phyloP scores from a whole-genome alignment of 2,888 invertebrate genomes.

The Ochlodes sylvanus region DNA sequence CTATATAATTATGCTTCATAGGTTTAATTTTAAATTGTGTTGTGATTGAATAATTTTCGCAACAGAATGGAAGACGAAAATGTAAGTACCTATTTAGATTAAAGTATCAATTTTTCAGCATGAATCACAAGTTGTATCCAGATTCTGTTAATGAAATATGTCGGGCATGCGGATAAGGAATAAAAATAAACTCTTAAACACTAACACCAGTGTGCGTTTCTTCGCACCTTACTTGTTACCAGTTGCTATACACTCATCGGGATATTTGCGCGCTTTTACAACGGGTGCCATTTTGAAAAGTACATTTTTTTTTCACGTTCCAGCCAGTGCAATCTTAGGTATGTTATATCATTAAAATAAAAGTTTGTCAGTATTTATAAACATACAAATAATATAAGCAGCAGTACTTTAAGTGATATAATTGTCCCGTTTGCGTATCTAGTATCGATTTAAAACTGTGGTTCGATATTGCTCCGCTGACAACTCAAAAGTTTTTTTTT shows the following conservation, averaged over 20 bases:
- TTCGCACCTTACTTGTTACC: conserved; percentile 69
- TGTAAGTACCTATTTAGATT: conserved; percentile 9
- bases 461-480: no score
- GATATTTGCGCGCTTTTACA: conserved; percentile 64
- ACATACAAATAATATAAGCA: no score
- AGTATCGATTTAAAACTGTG: no score
- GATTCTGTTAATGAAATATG: conserved; percentile 52
- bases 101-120: conserved; percentile 1
- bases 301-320: conserved; percentile 3
- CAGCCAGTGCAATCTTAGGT: neutral
- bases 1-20: neutral
- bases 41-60: conserved; percentile 17
- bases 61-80: conserved; percentile 18
- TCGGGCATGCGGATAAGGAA: conserved; percentile 60
- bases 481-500: no score
- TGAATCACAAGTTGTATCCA: conserved; percentile 36
- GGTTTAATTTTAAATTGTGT: conserved; percentile 8
- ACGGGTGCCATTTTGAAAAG: conserved; percentile 42
- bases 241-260: conserved; percentile 63
- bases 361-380: neutral
- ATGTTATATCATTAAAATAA: conserved; percentile 4
- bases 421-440: no score
- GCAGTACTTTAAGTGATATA: no score
- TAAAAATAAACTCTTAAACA: conserved; percentile 74
- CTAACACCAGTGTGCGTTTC: conserved; percentile 54